phyloP scores from a whole-genome alignment of 2,113 vertebrate species.

The Catharus fuscescens region DNA sequence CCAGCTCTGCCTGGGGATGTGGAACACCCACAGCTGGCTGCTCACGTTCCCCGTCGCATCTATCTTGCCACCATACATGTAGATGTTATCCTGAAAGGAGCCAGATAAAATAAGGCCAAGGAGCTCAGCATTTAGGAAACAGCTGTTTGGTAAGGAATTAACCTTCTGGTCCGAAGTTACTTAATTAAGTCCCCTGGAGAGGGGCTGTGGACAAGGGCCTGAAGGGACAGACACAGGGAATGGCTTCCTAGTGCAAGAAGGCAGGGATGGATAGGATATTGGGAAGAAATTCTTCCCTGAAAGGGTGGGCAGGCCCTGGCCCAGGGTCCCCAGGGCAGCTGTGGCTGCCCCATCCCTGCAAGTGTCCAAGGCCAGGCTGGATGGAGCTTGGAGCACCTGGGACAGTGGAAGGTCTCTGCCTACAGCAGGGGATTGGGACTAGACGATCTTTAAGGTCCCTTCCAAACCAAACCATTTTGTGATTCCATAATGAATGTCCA shows the following conservation, averaged over 20 bases:
- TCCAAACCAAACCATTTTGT: not conserved
- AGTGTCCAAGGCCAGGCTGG: not conserved
- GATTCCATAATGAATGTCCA: not conserved
- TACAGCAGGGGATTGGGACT: not conserved
- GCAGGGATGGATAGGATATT: accelerated
- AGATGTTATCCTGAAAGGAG: constrained; percentile 85
- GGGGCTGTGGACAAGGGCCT: not conserved
- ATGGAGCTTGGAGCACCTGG: not conserved
- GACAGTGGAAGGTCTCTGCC: not conserved
- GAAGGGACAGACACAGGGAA: not conserved
- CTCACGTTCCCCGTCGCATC: constrained; percentile 93
- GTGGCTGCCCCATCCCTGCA: not conserved
- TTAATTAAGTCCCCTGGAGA: not conserved
- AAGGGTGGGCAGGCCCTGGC: accelerated
- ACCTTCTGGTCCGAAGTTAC: not conserved
- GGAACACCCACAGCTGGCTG: constrained; percentile 92
- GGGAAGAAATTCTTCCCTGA: accelerated
- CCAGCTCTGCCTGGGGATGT: constrained; percentile 89
- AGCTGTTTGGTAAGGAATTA: not conserved
- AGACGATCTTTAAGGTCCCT: not conserved
- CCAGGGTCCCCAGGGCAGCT: not conserved
- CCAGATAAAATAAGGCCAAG: not conserved
- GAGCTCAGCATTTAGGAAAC: not conserved
- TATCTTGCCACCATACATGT: constrained; percentile 97
- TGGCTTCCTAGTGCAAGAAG: not conserved